phyloP scores from a whole-genome alignment of 2,113 vertebrate genomes.

The Rhabdornis inornatus region DNA sequence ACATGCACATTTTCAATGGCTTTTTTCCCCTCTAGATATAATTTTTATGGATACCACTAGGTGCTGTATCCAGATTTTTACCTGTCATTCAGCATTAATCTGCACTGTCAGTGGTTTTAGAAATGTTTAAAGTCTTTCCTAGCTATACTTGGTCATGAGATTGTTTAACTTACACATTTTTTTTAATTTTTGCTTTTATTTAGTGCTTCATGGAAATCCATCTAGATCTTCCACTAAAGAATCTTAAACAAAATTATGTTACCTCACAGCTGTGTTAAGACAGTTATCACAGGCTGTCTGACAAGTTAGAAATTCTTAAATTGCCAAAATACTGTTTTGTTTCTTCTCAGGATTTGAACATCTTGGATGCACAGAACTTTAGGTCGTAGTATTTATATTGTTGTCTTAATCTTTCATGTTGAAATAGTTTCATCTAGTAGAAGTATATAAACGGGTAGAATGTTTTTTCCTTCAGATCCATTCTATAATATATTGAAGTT shows the following conservation, averaged over 20 bases:
- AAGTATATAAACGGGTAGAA: not conserved
- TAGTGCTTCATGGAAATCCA: not conserved
- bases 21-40: not conserved
- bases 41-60: not conserved
- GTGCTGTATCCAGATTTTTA: not conserved
- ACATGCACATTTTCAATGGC: not conserved
- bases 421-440: not conserved
- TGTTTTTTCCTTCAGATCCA: not conserved
- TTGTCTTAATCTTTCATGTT: not conserved
- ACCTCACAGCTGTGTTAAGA: not conserved
- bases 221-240: not conserved
- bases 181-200: not conserved
- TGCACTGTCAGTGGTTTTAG: not conserved
- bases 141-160: not conserved
- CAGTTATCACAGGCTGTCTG: not conserved
- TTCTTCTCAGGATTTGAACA: not conserved
- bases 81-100: not conserved
- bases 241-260: not conserved
- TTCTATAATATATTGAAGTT: not conserved
- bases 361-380: not conserved
- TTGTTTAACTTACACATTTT: not conserved
- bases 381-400: not conserved
- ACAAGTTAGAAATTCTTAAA: not conserved
- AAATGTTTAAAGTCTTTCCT: not conserved
- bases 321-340: not conserved